phyloP scores from a whole-genome alignment of 2,113 vertebrate genomes.

The Alces alces region DNA sequence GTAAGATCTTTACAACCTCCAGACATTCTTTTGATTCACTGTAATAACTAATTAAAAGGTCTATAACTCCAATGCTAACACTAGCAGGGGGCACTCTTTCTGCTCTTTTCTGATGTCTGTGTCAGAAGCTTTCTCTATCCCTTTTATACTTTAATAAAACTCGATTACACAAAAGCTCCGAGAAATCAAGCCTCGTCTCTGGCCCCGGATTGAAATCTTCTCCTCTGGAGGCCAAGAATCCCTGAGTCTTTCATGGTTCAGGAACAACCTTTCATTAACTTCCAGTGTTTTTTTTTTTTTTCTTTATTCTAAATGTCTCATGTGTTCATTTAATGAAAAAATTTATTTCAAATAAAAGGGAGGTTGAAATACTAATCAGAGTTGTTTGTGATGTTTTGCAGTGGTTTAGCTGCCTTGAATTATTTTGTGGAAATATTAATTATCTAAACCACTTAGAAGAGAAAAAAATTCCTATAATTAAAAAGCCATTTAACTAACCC shows the following conservation, averaged over 20 bases:
- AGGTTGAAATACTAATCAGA: neutral
- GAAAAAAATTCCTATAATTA: neutral
- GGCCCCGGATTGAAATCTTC: neutral
- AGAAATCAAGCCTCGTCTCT: neutral
- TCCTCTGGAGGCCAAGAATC: neutral
- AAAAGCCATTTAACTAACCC: neutral
- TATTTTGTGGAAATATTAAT: neutral
- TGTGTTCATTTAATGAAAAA: neutral
- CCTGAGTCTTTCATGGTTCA: rapidly evolving
- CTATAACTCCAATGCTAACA: no score
- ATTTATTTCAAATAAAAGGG: conserved; percentile 6
- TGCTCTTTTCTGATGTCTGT: neutral
- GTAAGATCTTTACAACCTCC: no score
- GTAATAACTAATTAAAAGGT: no score
- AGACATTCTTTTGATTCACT: no score
- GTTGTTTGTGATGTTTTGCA: neutral
- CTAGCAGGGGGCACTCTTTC: neutral
- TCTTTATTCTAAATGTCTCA: neutral
- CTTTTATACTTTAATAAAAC: neutral
- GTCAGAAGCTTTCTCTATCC: neutral
- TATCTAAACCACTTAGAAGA: neutral
- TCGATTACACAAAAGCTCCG: neutral
- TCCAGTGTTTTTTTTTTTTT: neutral
- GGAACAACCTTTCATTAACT: neutral
- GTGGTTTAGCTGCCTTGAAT: neutral